phyloP scores from a whole-genome alignment of 2,113 vertebrate species.

The Tupaia tana region DNA sequence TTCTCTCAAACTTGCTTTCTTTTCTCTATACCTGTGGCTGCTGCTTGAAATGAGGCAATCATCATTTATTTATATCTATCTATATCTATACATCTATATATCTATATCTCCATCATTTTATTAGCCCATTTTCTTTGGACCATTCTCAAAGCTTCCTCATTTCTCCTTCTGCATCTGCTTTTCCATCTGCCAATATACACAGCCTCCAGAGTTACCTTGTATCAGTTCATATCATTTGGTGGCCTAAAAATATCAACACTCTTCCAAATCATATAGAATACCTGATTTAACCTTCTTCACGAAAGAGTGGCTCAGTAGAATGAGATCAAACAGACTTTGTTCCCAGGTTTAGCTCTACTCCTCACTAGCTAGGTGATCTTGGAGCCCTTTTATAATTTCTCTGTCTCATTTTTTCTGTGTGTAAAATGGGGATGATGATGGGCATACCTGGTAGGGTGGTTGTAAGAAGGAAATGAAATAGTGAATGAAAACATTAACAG shows the following conservation, averaged over 20 bases:
- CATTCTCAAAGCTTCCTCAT: neutral
- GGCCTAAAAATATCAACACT: neutral
- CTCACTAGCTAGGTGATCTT: neutral
- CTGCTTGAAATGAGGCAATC: neutral
- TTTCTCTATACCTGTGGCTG: neutral
- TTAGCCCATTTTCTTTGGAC: neutral
- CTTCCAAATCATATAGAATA: neutral
- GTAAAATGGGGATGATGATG: neutral
- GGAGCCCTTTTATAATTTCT: neutral
- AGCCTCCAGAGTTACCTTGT: neutral
- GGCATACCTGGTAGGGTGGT: neutral
- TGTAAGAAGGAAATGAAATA: neutral
- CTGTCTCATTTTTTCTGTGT: neutral
- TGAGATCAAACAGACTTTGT: too few relatives aligned
- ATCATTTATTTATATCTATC: neutral
- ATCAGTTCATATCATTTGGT: neutral
- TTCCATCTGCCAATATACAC: neutral
- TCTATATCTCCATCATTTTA: neutral
- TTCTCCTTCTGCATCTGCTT: neutral
- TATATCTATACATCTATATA: neutral
- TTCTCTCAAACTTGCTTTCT: neutral
- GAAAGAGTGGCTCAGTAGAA: neutral
- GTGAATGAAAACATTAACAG: neutral
- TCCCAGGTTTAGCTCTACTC: neutral
- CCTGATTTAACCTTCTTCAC: neutral